Conservation (phyloP, 2,888 invertebrate genomes). For the Cistogaster globosa region DNA sequence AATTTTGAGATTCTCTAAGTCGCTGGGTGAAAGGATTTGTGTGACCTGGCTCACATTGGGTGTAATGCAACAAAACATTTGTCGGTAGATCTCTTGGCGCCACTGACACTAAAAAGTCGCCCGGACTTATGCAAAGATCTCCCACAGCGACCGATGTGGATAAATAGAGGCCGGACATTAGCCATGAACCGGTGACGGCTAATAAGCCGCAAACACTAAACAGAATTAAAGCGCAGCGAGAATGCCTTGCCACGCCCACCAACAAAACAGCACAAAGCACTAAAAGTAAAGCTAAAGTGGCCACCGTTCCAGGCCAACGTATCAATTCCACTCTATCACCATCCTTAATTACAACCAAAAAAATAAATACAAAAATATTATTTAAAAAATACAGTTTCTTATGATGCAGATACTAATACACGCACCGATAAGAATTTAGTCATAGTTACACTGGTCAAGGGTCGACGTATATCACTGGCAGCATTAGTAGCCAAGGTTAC, state of each 20-base stretch:
- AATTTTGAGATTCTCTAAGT: constrained; percentile 89
- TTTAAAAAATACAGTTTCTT: background rate
- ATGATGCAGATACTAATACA: background rate
- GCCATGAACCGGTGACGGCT: constrained; percentile 94
- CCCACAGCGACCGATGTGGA: constrained; percentile 93
- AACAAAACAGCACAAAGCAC: constrained; percentile 94
- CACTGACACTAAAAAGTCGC: constrained; percentile 89
- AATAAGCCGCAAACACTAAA: constrained; percentile 94
- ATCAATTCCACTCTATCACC: constrained; percentile 89
- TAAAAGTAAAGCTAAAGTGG: constrained; percentile 91
- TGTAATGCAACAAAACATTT: constrained; percentile 89
- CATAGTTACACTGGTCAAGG: constrained; percentile 88
- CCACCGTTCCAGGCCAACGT: constrained; percentile 95
- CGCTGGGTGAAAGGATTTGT: constrained; percentile 92
- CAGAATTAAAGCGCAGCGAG: constrained; percentile 93
- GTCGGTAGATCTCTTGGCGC: constrained; percentile 85
- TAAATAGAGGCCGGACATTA: constrained; percentile 93
- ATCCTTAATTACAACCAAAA: constrained; percentile 83
- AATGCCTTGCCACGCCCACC: constrained; percentile 94
- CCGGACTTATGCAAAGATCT: constrained; percentile 93
- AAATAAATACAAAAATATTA: constrained; percentile 21
- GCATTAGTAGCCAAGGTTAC: constrained; percentile 90
- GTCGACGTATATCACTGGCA: constrained; percentile 89
- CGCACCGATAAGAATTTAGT: constrained; percentile 84
- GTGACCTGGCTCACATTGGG: constrained; percentile 91